Base-by-base conservation (phyloP, 2,113 vertebrate species). In the Pseudorectes ferrugineus region DNA sequence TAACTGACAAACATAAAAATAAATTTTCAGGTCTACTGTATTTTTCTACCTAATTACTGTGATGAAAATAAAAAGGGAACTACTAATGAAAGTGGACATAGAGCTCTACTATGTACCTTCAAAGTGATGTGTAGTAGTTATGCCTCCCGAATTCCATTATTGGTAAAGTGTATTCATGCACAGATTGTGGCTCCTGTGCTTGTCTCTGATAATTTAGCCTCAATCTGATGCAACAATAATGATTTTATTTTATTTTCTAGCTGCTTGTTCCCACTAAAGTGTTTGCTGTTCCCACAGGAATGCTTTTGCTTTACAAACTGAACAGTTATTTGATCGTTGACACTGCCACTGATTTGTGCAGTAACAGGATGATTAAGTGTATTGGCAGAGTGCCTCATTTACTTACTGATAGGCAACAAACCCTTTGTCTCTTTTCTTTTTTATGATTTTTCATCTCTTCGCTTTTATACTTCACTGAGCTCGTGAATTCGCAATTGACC, bases 371-470 rank as follows among this genome's bases (percentile, higher is more conserved):
- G 96, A 96, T 96, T 89, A 96, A 89, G 46, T 36, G 5, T 85
- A 57, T 77, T 95, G 91, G 88, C 93, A 95, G 77, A 86, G 70
- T 75, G 80, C 88, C 93, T 96, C 71, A 65, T 94, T 93, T 96
- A 73, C 70, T 86, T 95, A 63, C 87, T 79, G 85, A 79, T 36
- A 84, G 46, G 70, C 93, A 92, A 49, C 79, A 90, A 95, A 86
- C n/a, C 35, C 52, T 95, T 90, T 93, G 48, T 90, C 78, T 89
- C 61, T 70, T 62, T 46, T 35, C n/a, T 75, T 78, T 86, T 81
- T 79, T 80, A 70, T 75, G 58, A 66, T 82, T 42, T 93, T 94
- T 81, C 42, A 54, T 84, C 67, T 94, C 78, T 68, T 82, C 0
- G 1, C 54, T 67, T 92, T 92, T 52, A 59, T 93, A 71, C 70